These are phyloP conservation scores for Upupa epops DNA, from an alignment of 2,113 vertebrate genomes.

Conservation along the genomic window DNA sequence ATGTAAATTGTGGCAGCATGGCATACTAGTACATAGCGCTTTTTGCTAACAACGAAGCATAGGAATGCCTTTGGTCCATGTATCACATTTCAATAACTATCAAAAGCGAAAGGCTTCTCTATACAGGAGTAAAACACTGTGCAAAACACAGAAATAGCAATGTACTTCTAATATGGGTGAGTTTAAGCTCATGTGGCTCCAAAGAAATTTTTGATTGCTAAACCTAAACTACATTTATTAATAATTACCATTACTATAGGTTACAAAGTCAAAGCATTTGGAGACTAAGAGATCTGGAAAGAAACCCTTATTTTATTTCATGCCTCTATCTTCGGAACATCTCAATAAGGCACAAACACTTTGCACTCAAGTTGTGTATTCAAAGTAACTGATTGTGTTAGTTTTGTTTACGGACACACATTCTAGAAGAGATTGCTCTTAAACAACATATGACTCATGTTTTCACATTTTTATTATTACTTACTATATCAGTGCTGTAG, in stretches of 20 bases:
- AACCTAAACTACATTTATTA: not conserved
- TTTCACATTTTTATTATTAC: not conserved
- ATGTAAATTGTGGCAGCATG: not conserved
- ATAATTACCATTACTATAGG: not conserved
- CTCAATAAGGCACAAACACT: not conserved
- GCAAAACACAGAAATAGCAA: not conserved
- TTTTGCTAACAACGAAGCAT: not conserved
- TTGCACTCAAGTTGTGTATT: not conserved
- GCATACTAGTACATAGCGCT: not conserved
- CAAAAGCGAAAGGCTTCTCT: not conserved
- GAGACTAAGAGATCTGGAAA: not conserved
- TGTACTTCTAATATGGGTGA: not conserved
- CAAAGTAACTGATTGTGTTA: not conserved
- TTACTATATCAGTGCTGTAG: not conserved
- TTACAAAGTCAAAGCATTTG: not conserved
- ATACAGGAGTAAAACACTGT: not conserved
- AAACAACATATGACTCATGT: not conserved
- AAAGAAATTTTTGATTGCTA: not conserved
- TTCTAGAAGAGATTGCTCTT: not conserved
- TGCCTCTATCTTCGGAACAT: not conserved
- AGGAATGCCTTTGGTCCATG: not conserved
- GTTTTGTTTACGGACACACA: not conserved
- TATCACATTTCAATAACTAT: not conserved
- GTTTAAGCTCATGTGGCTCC: not conserved
- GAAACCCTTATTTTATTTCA: not conserved